Conservation (phyloP, 1,140 invertebrate genomes). For the Oncopodura yosiiana region DNA sequence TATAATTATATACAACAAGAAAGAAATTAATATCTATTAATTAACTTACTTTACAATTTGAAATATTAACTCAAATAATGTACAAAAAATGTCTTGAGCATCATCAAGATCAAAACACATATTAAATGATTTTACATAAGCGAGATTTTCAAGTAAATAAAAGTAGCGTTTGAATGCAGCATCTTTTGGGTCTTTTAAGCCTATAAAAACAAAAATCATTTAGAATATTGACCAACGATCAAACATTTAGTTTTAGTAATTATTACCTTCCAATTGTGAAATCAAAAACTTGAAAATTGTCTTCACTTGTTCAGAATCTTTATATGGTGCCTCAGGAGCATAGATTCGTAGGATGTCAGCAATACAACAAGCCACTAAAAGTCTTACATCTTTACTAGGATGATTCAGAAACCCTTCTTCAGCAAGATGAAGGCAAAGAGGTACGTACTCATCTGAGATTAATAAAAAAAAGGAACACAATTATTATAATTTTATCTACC, state of each 20-base stretch:
- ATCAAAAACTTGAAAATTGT: conserved; percentile 94
- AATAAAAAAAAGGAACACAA: no score
- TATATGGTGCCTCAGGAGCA: conserved; percentile 95
- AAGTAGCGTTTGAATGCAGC: conserved; percentile 96
- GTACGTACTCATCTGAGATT: conserved; percentile 88
- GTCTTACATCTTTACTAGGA: conserved; percentile 80
- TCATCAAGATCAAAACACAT: conserved; percentile 98
- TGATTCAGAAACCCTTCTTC: conserved; percentile 87
- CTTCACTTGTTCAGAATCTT: conserved; percentile 84
- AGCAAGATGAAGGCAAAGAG: conserved; percentile 83
- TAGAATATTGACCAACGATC: no score
- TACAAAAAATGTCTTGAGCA: conserved; percentile 92
- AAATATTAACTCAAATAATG: conserved; percentile 90
- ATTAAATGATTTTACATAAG: conserved; percentile 97
- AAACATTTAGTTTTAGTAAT: no score
- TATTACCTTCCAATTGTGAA: conserved; percentile 82
- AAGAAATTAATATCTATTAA: conserved; percentile 3
- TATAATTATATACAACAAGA: no score
- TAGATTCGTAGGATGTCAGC: conserved; percentile 95
- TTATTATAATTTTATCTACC: no score
- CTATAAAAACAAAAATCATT: no score
- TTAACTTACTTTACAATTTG: conserved; percentile 81
- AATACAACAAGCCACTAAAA: conserved; percentile 91
- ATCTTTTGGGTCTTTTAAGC: conserved; percentile 90
- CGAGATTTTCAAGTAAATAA: conserved; percentile 88